Evolutionary conservation across 2,113 vertebrate species (phyloP).

Genomic region (Illadopsis cleaveri): DNA sequence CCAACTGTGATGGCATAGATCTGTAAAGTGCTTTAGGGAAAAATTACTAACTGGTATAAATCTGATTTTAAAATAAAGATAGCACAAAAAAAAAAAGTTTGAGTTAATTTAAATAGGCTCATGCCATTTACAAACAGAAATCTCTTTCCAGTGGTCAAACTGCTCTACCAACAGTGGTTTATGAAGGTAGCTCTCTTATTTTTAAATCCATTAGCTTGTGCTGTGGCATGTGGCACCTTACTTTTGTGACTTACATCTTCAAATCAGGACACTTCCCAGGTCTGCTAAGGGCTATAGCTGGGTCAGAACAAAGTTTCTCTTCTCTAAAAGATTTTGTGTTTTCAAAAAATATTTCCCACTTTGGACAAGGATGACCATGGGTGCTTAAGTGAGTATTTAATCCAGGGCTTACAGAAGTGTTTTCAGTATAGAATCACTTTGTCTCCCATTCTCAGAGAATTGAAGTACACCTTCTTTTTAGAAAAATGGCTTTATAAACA

Average conservation of each 20-base stretch:
- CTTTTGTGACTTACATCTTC: neutral
- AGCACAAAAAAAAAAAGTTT: neutral
- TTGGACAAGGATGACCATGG: neutral
- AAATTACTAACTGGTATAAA: conserved; percentile 23
- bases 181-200: neutral
- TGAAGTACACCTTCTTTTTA: neutral
- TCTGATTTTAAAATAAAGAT: conserved; percentile 46
- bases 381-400: neutral
- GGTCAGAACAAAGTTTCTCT: neutral
- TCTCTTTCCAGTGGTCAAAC: neutral
- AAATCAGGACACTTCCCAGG: neutral
- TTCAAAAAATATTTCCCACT: accelerated
- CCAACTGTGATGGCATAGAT: conserved; percentile 45
- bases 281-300: neutral
- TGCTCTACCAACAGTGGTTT: neutral
- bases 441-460: neutral
- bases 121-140: neutral
- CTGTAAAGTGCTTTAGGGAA: conserved; percentile 45
- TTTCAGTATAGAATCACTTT: neutral
- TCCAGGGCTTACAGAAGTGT: neutral
- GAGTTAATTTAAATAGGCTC: neutral
- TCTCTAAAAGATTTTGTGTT: neutral
- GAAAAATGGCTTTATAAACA: neutral
- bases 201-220: neutral
- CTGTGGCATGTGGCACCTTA: neutral